Evolutionary conservation across 2,797 vertebrate species (phyloP).

Genomic region (Silurus aristotelis): DNA sequence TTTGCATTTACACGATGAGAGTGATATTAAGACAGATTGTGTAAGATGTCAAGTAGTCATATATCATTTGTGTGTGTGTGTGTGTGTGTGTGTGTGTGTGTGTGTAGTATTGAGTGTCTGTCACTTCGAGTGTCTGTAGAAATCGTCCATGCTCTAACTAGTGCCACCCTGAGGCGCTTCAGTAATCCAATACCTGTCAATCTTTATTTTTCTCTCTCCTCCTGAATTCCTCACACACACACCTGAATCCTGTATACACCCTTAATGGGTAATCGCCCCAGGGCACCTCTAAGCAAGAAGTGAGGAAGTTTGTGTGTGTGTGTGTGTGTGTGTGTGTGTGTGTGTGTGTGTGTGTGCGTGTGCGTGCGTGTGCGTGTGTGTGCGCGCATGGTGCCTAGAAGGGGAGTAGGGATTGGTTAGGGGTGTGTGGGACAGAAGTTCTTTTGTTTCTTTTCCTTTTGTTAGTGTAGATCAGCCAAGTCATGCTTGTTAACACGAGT

Average conservation of each 20-base stretch:
- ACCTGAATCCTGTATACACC: constrained; percentile 55
- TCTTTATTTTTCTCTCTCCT: constrained; percentile 35
- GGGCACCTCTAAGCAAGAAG: constrained; percentile 51
- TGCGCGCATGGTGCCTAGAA: not conserved
- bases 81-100: constrained; percentile 13
- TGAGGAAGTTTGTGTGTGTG: constrained; percentile 38
- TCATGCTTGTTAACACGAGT: not conserved
- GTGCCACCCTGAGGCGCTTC: constrained; percentile 44
- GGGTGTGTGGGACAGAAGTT: constrained; percentile 28
- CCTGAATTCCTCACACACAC: constrained; percentile 47
- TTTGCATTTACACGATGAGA: constrained; percentile 16
- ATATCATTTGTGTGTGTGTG: not conserved
- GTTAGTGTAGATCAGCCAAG: constrained; percentile 28
- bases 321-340: constrained; percentile 36
- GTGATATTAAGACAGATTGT: constrained; percentile 13
- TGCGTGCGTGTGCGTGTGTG: constrained; percentile 17
- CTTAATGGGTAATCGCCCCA: constrained; percentile 54
- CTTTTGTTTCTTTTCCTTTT: constrained; percentile 37
- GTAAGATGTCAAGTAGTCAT: not conserved
- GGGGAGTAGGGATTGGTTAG: constrained; percentile 11
- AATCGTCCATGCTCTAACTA: constrained; percentile 46
- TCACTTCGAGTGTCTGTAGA: too few relatives aligned
- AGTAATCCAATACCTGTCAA: constrained; percentile 58
- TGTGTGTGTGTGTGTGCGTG: constrained; percentile 11
- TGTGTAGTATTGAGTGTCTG: constrained; percentile 44